These are phyloP conservation scores for Oopsacas minuta DNA, from an alignment of 37 sponge, comb jelly and placozoan genomes.

Conservation along the genomic window DNA sequence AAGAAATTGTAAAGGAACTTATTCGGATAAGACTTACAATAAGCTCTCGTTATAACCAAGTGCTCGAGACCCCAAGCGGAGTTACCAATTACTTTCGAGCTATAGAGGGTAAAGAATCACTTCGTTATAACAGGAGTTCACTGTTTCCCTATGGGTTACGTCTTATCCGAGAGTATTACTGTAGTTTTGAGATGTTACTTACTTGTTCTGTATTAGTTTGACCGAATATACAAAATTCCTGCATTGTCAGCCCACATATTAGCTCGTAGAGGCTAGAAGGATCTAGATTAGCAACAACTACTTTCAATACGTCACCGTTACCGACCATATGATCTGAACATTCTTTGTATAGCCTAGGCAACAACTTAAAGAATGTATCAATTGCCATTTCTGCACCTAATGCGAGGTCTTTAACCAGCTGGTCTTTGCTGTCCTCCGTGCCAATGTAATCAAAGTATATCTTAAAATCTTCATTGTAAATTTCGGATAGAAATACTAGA, in stretches of 20 bases:
- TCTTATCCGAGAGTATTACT: too few relatives aligned
- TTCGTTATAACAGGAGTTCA: neutral
- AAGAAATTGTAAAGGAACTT: neutral
- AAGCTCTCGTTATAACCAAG: too few relatives aligned
- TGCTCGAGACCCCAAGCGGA: too few relatives aligned
- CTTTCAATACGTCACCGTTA: conserved; percentile 24
- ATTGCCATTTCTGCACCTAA: neutral
- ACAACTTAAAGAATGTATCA: neutral
- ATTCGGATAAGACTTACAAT: too few relatives aligned
- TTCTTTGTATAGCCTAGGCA: conserved; percentile 15
- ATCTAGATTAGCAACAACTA: conserved; percentile 41
- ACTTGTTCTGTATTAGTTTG: neutral
- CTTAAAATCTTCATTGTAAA: neutral
- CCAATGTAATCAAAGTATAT: neutral
- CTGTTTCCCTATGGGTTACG: neutral
- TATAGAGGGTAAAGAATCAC: too few relatives aligned
- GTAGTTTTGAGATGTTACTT: too few relatives aligned
- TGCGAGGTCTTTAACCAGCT: neutral
- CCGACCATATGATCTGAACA: conserved; percentile 31
- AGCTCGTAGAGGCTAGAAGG: conserved; percentile 43
- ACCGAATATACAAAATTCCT: conserved; percentile 47
- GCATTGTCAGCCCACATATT: conserved; percentile 32
- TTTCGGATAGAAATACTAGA: neutral
- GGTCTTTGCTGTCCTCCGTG: neutral
- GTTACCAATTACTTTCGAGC: too few relatives aligned